phyloP scores from a whole-genome alignment of 2,797 vertebrate species.

The Macrochelys suwanniensis region DNA sequence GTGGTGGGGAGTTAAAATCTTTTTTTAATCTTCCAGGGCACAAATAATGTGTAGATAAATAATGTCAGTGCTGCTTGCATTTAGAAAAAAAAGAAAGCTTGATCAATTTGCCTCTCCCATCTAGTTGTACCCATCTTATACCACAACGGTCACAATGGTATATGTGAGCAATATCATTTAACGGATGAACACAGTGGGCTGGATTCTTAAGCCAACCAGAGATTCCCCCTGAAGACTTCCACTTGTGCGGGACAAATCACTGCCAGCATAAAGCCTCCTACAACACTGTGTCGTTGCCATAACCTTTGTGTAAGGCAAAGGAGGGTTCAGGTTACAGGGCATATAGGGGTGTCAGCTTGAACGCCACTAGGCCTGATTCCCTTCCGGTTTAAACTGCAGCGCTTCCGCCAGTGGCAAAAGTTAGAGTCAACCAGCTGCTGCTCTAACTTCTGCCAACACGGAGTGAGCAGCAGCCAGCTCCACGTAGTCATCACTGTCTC shows the following conservation, averaged over 20 bases:
- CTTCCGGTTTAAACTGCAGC: fast-evolving
- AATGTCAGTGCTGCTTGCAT: neutral
- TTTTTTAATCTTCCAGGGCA: constrained; percentile 6
- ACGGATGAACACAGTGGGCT: neutral
- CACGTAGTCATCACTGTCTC: neutral
- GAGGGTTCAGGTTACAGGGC: neutral
- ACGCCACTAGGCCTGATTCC: fast-evolving
- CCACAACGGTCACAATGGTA: neutral
- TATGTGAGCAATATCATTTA: constrained; percentile 26
- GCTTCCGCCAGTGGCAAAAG: neutral
- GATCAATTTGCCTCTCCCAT: constrained; percentile 44
- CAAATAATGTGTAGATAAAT: constrained; percentile 47
- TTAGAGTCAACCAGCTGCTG: neutral
- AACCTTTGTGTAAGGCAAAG: neutral
- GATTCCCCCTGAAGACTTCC: neutral
- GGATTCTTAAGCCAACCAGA: neutral
- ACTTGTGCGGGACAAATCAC: neutral
- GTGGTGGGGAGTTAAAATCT: neutral
- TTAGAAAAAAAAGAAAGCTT: constrained; percentile 24
- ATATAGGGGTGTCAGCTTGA: neutral
- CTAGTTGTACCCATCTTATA: neutral
- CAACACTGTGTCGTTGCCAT: neutral
- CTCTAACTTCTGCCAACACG: fast-evolving
- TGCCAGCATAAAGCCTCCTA: neutral
- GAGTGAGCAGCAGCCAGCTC: fast-evolving